Evolutionary conservation across 2,113 vertebrate species (phyloP).

Genomic region (Talpa occidentalis): DNA sequence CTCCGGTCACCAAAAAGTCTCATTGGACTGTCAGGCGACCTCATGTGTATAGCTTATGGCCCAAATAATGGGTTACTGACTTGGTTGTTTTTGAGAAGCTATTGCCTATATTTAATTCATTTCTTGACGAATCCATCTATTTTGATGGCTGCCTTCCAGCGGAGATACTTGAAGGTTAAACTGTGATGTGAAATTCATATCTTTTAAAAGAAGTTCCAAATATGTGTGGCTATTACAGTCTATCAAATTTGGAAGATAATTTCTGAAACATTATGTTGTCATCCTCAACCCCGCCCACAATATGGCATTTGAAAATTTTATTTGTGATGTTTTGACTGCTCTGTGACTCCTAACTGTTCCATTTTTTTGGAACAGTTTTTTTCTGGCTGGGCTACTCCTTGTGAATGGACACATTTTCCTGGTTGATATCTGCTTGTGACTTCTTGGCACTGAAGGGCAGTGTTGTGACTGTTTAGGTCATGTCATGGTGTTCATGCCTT

Average conservation of each 20-base stretch:
- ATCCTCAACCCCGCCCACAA: not conserved
- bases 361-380: no score
- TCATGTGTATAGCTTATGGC: not conserved
- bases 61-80: not conserved
- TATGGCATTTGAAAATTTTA: not conserved
- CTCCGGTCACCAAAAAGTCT: not conserved
- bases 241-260: constrained; percentile 5
- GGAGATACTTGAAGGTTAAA: constrained; percentile 30
- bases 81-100: not conserved
- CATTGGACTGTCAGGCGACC: not conserved
- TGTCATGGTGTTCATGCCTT: not conserved
- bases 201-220: constrained; percentile 23
- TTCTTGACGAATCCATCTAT: not conserved
- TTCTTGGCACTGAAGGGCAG: not conserved
- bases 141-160: not conserved
- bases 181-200: not conserved
- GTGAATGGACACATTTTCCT: not conserved
- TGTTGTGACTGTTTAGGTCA: not conserved
- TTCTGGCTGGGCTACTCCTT: not conserved
- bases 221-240: not conserved
- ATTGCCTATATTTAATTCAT: not conserved
- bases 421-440: not conserved
- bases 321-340: not conserved
- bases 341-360: not conserved
- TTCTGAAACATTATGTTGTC: not conserved